phyloP scores from a whole-genome alignment of 2,888 invertebrate species.

The Blastobasis adustella region DNA sequence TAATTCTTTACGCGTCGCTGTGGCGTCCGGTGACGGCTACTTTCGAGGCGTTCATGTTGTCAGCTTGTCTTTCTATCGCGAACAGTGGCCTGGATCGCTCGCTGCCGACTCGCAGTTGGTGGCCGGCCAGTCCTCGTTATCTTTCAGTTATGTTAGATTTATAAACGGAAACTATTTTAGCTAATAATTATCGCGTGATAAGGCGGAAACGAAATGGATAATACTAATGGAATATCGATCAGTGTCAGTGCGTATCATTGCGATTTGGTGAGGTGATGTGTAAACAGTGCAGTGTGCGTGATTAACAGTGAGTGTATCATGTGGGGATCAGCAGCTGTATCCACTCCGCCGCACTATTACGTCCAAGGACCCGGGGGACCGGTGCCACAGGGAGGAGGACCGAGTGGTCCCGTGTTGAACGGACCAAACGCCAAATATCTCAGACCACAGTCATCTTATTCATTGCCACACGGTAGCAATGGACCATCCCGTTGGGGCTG shows the following conservation, averaged over 20 bases:
- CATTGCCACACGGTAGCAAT: slow-evolving; percentile 72
- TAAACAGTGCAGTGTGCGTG: slow-evolving; percentile 40
- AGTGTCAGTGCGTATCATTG: slow-evolving; percentile 46
- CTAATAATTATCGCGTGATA: slow-evolving; percentile 57
- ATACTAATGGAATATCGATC: slow-evolving; percentile 42
- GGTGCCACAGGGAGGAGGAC: slow-evolving; percentile 44
- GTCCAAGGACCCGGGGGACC: slow-evolving; percentile 50
- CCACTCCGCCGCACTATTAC: slow-evolving; percentile 63
- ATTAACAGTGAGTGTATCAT: slow-evolving; percentile 41
- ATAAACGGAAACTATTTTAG: slow-evolving; percentile 40
- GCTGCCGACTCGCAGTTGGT: slow-evolving; percentile 37
- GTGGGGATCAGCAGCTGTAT: slow-evolving; percentile 64
- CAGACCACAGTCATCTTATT: slow-evolving; percentile 68
- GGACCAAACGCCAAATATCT: slow-evolving; percentile 54
- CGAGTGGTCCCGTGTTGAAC: slow-evolving; percentile 51
- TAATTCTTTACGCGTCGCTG: slow-evolving; percentile 66
- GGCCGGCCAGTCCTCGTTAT: slow-evolving; percentile 45
- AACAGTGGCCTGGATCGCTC: slow-evolving; percentile 58
- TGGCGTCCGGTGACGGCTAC: slow-evolving; percentile 66
- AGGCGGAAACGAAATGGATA: slow-evolving; percentile 45
- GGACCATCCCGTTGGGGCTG: slow-evolving; percentile 73
- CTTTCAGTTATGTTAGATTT: slow-evolving; percentile 36
- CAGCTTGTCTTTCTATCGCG: slow-evolving; percentile 61
- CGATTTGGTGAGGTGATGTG: slow-evolving; percentile 57
- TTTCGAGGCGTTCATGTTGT: slow-evolving; percentile 62